These are phyloP conservation scores for Muntiacus reevesi DNA, from an alignment of 2,113 vertebrate species.

Conservation along the genomic window DNA sequence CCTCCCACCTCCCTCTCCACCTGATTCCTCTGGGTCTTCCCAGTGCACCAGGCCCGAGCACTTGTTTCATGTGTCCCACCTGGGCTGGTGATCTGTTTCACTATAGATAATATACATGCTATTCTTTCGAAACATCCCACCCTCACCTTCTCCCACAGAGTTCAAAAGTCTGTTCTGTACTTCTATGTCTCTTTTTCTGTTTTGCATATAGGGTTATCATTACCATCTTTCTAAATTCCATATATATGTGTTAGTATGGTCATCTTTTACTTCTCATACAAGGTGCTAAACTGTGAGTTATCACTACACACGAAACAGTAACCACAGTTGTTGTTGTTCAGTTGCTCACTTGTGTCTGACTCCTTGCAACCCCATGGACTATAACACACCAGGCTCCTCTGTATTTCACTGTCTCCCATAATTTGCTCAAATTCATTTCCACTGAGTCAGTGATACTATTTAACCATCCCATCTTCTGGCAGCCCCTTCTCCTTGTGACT, in stretches of 20 bases:
- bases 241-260: not conserved
- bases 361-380: not conserved
- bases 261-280: not conserved
- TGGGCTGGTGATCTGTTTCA: no score
- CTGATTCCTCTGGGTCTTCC: no score
- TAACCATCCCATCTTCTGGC: not conserved
- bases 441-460: not conserved
- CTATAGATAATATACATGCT: no score
- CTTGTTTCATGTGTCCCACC: no score
- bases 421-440: not conserved
- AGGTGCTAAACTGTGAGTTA: not conserved
- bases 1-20: no score
- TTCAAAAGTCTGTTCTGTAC: no score
- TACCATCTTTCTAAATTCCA: no score
- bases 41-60: no score
- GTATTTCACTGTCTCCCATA: not conserved
- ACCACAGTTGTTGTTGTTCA: not conserved
- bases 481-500: not conserved
- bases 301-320: not conserved
- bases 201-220: no score
- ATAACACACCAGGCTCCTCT: not conserved
- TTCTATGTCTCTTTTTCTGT: no score
- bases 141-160: no score
- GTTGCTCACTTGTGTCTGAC: not conserved
- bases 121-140: no score